A percentile compares a stretch with the other conserved stretches of the same genome.
phyloP scores from a whole-genome alignment of 2,888 invertebrate species.

The Drosophila monieri region DNA sequence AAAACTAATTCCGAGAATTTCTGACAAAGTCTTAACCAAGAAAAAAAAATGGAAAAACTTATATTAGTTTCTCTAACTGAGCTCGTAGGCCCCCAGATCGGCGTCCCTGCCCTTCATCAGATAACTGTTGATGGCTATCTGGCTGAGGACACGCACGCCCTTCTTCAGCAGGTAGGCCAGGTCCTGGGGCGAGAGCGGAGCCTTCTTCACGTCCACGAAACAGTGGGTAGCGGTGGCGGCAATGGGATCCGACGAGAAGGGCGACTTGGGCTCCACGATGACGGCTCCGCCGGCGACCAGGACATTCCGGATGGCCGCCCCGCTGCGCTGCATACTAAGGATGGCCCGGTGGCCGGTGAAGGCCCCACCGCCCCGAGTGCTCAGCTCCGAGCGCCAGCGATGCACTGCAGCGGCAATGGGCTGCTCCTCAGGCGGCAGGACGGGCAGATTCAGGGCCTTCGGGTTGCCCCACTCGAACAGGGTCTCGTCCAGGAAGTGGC shows the following conservation, averaged over 20 bases:
- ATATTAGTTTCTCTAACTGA: constrained; percentile 12
- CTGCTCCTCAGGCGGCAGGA: constrained; percentile 84
- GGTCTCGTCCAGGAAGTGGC: constrained; percentile 86
- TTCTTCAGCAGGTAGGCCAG: constrained; percentile 66
- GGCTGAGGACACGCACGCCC: constrained; percentile 76
- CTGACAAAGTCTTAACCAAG: not conserved
- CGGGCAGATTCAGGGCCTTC: constrained; percentile 84
- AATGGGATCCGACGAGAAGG: constrained; percentile 63
- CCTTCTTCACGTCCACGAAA: constrained; percentile 81
- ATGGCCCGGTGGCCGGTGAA: constrained; percentile 86
- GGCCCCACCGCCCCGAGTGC: constrained; percentile 80
- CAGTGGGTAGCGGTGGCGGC: constrained; percentile 80
- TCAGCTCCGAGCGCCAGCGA: constrained; percentile 88
- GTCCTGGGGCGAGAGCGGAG: constrained; percentile 70
- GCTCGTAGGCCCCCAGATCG: constrained; percentile 73
- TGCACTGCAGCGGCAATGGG: constrained; percentile 86
- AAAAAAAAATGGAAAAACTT: not conserved
- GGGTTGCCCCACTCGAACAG: constrained; percentile 94
- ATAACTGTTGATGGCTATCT: constrained; percentile 82
- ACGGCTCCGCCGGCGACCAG: constrained; percentile 91
- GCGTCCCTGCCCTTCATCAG: constrained; percentile 81
- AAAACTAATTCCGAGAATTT: not conserved
- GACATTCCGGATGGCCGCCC: constrained; percentile 87
- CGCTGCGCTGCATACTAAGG: constrained; percentile 86
- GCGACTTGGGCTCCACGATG: constrained; percentile 85